phyloP scores from a whole-genome alignment of 1,140 invertebrate species.

The Heliconius hermathena region DNA sequence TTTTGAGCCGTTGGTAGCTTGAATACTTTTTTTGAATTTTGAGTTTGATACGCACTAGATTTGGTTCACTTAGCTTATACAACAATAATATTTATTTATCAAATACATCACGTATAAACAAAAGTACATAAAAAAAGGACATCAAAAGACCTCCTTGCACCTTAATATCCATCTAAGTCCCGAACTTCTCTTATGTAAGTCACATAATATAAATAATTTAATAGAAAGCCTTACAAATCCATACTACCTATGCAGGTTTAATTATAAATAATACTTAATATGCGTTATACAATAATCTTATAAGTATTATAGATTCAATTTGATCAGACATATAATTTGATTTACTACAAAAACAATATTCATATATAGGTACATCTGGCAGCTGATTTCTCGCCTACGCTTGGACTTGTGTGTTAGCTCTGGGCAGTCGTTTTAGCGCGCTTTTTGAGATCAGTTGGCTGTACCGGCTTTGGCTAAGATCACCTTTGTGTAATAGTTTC shows the following conservation, averaged over 20 bases:
- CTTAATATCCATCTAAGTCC: not conserved
- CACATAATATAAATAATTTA: not conserved
- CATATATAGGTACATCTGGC: slow-evolving; percentile 39
- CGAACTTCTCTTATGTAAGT: not conserved
- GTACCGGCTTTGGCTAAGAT: slow-evolving; percentile 35
- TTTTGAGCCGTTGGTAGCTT: no score
- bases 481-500: slow-evolving; percentile 30
- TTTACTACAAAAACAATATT: slow-evolving; percentile 32
- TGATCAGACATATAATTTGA: slow-evolving; percentile 17
- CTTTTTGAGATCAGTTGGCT: slow-evolving; percentile 63
- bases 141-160: not conserved
- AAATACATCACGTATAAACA: no score
- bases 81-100: no score
- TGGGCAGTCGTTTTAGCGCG: slow-evolving; percentile 58
- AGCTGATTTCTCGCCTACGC: slow-evolving; percentile 52
- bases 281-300: not conserved
- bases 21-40: no score
- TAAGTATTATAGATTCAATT: not conserved
- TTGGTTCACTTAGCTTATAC: no score
- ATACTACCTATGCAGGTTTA: not conserved
- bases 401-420: slow-evolving; percentile 40
- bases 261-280: not conserved
- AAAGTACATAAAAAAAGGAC: no score
- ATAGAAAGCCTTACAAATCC: not conserved
- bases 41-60: no score